phyloP scores from a whole-genome alignment of 1,140 invertebrate genomes.

The Drosophila micromelanica region DNA sequence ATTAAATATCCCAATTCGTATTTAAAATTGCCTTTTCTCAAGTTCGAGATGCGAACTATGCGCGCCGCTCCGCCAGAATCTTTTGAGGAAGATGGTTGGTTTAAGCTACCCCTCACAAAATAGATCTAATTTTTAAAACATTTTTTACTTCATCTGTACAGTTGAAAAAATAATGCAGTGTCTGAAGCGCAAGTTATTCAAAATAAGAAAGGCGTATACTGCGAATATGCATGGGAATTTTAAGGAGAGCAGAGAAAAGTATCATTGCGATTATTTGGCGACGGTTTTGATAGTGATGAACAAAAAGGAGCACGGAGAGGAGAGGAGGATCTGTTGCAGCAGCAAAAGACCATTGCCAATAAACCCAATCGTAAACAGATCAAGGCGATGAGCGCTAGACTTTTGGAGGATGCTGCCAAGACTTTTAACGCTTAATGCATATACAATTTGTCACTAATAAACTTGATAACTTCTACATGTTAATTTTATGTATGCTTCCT shows the following conservation, averaged over 20 bases:
- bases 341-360: slow-evolving; percentile 61
- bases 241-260: slow-evolving; percentile 31
- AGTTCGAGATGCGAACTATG: slow-evolving; percentile 71
- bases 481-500: background rate
- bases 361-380: slow-evolving; percentile 79
- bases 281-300: slow-evolving; percentile 29
- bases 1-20: slow-evolving; percentile 64
- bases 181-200: slow-evolving; percentile 61
- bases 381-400: slow-evolving; percentile 69
- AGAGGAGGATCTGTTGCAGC: slow-evolving; percentile 62
- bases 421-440: slow-evolving; percentile 16
- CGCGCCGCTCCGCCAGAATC: slow-evolving; percentile 56
- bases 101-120: background rate
- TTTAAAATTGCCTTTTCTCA: slow-evolving; percentile 69
- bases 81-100: slow-evolving; percentile 70
- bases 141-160: slow-evolving; percentile 8
- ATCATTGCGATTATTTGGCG: slow-evolving; percentile 61
- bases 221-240: background rate
- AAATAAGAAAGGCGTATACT: background rate
- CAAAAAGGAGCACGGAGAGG: background rate
- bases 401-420: slow-evolving; percentile 66
- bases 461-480: background rate
- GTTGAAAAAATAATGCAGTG: slow-evolving; percentile 66
- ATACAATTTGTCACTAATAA: background rate
- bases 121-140: no score